phyloP scores from a whole-genome alignment of 2,888 invertebrate species.

The Noctuana brunneofusca region DNA sequence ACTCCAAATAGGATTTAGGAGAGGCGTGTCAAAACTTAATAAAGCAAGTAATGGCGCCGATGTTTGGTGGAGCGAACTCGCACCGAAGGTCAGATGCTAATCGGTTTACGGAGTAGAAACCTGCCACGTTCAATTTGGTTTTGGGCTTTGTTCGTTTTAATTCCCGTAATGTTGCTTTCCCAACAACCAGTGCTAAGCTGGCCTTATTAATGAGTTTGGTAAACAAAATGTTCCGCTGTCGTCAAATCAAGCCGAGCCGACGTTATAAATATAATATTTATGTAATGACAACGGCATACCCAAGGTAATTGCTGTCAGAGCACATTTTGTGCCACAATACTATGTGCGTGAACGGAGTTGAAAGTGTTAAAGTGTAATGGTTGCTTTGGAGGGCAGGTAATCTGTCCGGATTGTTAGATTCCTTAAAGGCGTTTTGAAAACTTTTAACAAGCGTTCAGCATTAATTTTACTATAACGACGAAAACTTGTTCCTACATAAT shows the following conservation, averaged over 20 bases:
- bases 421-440: too few relatives aligned
- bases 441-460: too few relatives aligned
- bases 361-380: too few relatives aligned
- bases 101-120: slow-evolving; percentile 23
- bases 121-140: slow-evolving; percentile 31
- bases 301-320: too few relatives aligned
- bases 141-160: slow-evolving; percentile 25
- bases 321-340: too few relatives aligned
- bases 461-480: too few relatives aligned
- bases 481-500: too few relatives aligned
- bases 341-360: too few relatives aligned
- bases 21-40: slow-evolving; percentile 28
- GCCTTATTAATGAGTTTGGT: slow-evolving; percentile 1
- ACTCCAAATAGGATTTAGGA: slow-evolving; percentile 22
- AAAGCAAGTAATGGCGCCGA: slow-evolving; percentile 37
- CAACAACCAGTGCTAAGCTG: neutral
- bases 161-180: slow-evolving; percentile 24
- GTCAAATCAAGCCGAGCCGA: neutral
- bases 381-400: too few relatives aligned
- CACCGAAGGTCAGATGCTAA: slow-evolving; percentile 31
- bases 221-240: slow-evolving; percentile 5
- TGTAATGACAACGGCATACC: too few relatives aligned
- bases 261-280: neutral
- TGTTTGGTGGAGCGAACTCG: slow-evolving; percentile 37
- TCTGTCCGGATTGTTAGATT: too few relatives aligned